Evolutionary conservation across 2,888 invertebrate genomes (phyloP), one percentile per base, ranked within the genome.

Genomic region (Yponomeuta evonymella): DNA sequence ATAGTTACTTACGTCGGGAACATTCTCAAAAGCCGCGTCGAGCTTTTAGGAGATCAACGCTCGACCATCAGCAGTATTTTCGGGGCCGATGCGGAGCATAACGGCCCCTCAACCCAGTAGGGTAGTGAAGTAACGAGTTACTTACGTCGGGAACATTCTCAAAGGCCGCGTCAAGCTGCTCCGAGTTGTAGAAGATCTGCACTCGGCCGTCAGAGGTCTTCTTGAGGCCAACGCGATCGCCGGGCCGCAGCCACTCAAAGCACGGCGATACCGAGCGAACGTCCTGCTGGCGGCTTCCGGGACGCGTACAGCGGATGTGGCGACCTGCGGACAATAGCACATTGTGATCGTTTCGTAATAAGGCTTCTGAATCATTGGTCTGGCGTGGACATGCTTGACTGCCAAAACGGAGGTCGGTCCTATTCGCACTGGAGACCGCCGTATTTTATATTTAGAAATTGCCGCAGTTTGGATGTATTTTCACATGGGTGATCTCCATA

Each of bases 241-340:
- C 96, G 0, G 94, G 94, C 43, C 96, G 94, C 15, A 98, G 87
- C 95, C 97, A 97, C 75, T 97, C 96, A 75, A 98, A 93, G 0
- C 93, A 94, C 0, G 94, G 93, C 73, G 91, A 82, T 11, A 87
- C 84, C 0, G 85, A 80, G 8, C 73, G 76, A 69, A 83, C 67
- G 3, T 85, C 85, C 30, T 86, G 83, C 69, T 79, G 77, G 0
- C 80, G 77, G 1, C 76, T 75, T 1, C 82, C 75, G 1, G 81
- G 76, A 58, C 79, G 74, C 3, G 89, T 82, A 74, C 86, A 87
- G 72, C 84, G 85, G 74, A 91, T 11, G 30, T 5, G 30, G 23
- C 11, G 30, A 30, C 30, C 11, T 30, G 65, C n/a, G 10, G 10
- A 65, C 65, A 1, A 33, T 65, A 11, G 10, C 15, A 62, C 62